phyloP scores from a whole-genome alignment of 2,797 vertebrate species.

The Triplophysa bombifrons region DNA sequence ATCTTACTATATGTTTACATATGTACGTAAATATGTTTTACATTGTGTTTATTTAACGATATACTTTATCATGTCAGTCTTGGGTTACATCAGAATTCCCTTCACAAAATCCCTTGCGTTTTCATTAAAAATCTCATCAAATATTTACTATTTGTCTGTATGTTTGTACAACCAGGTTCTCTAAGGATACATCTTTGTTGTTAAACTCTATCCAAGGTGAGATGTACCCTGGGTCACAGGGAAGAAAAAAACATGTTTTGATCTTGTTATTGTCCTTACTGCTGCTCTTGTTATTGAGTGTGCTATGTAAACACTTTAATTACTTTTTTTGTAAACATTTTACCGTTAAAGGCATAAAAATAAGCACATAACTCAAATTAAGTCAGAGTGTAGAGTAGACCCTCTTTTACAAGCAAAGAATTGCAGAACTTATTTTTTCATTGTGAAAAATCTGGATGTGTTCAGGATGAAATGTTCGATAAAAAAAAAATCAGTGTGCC shows the following conservation, averaged over 20 bases:
- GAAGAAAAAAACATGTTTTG: slow-evolving; percentile 29
- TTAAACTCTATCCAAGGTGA: neutral
- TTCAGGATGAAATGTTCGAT: too few species aligned
- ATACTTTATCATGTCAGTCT: slow-evolving; percentile 19
- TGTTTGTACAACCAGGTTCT: slow-evolving; percentile 22
- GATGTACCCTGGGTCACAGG: slow-evolving; percentile 1
- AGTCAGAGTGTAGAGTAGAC: neutral
- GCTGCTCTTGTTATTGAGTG: neutral
- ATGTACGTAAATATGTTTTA: neutral
- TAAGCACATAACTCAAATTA: neutral
- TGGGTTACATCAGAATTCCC: slow-evolving; percentile 32
- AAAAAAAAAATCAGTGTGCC: too few species aligned
- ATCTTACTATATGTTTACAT: too few species aligned
- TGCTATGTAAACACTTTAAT: slow-evolving; percentile 8
- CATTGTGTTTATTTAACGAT: slow-evolving; percentile 3
- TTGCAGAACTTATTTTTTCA: neutral
- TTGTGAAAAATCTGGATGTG: too few species aligned
- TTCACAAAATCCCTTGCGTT: slow-evolving; percentile 12
- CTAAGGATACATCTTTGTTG: neutral
- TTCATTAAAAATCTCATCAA: slow-evolving; percentile 33
- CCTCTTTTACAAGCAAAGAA: neutral
- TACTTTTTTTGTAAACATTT: neutral
- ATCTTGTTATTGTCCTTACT: neutral
- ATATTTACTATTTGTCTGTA: slow-evolving; percentile 37
- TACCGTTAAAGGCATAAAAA: neutral